Conservation (phyloP, 1,140 invertebrate genomes). For the Trinorchestia longiramus region DNA sequence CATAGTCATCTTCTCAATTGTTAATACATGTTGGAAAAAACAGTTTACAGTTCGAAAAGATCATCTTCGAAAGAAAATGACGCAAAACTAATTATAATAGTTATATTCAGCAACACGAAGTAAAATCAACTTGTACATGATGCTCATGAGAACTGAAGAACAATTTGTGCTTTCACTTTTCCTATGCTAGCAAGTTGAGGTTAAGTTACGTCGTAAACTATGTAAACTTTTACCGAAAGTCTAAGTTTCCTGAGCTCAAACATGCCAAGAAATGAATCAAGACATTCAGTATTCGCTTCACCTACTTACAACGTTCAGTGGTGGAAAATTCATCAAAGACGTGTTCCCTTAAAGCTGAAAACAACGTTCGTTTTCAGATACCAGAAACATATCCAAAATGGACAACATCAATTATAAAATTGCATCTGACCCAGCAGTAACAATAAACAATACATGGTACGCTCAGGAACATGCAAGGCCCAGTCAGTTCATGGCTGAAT, state of each 20-base stretch:
- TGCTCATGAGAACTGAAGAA: neutral
- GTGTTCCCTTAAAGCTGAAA: neutral
- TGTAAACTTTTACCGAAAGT: too few relatives aligned
- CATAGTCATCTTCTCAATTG: neutral
- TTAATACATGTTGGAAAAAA: neutral
- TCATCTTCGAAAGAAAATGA: neutral
- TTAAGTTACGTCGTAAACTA: too few relatives aligned
- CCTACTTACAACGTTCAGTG: neutral
- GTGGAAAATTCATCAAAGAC: neutral
- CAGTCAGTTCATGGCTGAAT: neutral
- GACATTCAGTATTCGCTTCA: neutral
- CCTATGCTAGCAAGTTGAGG: too few relatives aligned
- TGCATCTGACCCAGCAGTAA: neutral
- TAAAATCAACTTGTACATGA: neutral
- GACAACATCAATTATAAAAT: neutral
- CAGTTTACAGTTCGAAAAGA: too few relatives aligned
- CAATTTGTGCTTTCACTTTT: neutral
- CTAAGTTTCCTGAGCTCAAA: neutral
- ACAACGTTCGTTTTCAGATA: neutral
- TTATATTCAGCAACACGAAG: neutral
- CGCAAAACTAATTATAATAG: neutral
- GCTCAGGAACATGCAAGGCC: neutral
- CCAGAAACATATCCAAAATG: neutral
- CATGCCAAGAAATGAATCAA: neutral
- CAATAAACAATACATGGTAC: neutral